These are phyloP conservation scores for Eublepharis macularius DNA, from an alignment of 2,113 vertebrate species.

Conservation along the genomic window DNA sequence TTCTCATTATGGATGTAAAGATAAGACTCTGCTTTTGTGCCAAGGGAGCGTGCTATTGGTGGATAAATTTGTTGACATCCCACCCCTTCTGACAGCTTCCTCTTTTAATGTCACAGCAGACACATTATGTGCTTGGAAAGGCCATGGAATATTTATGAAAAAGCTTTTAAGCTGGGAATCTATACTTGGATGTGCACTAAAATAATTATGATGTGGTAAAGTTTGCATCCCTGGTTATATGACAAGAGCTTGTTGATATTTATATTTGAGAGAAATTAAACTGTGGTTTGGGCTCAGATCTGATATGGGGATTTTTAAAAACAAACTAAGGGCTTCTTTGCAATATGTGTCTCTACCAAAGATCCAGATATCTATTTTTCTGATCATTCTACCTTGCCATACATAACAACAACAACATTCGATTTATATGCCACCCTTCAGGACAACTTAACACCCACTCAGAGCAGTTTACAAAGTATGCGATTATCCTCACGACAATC, in stretches of 20 bases:
- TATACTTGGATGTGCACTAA: background rate
- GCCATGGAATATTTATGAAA: slow-evolving; percentile 76
- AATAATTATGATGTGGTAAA: slow-evolving; percentile 33
- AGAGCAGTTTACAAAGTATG: too few species aligned
- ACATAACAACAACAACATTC: too few species aligned
- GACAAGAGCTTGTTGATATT: background rate
- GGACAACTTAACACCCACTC: too few species aligned
- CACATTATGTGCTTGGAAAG: slow-evolving; percentile 66
- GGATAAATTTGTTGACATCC: slow-evolving; percentile 91
- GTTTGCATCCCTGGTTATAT: background rate
- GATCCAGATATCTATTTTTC: background rate
- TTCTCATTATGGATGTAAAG: slow-evolving; percentile 81
- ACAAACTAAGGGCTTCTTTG: background rate
- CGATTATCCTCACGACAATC: too few species aligned
- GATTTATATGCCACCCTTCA: too few species aligned
- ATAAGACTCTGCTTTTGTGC: slow-evolving; percentile 80
- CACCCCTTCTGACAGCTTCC: slow-evolving; percentile 76
- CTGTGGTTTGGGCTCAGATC: background rate
- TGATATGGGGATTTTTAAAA: background rate
- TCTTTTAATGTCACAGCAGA: slow-evolving; percentile 72
- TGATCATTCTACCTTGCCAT: background rate
- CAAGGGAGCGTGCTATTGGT: slow-evolving; percentile 86
- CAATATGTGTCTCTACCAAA: background rate
- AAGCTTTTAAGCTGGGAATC: slow-evolving; percentile 56
- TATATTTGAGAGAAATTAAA: background rate